These are phyloP conservation scores for Halichoeres trimaculatus DNA, from an alignment of 2,113 vertebrate genomes.

Conservation along the genomic window DNA sequence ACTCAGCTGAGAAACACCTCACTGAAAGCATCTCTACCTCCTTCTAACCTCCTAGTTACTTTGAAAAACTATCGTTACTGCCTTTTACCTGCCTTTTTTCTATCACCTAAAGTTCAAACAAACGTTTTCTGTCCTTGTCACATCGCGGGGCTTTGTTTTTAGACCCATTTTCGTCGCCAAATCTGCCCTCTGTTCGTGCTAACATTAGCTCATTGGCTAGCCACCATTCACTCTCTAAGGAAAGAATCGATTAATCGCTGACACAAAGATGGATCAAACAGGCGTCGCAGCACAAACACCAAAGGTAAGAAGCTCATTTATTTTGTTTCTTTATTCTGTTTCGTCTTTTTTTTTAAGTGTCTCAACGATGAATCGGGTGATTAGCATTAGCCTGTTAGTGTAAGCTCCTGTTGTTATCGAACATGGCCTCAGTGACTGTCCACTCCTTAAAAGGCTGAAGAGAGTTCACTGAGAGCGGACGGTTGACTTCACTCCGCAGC, in stretches of 20 bases:
- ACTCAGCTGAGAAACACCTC: background rate
- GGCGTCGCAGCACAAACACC: conserved; percentile 70
- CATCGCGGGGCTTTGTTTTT: background rate
- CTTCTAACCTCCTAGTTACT: background rate
- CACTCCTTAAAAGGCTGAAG: conserved; percentile 11
- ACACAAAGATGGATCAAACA: conserved; percentile 79
- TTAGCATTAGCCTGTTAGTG: background rate
- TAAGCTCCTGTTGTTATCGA: conserved; percentile 1
- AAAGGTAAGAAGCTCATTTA: conserved; percentile 58
- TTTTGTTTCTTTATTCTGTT: background rate
- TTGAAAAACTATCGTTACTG: background rate
- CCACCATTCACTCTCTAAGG: background rate
- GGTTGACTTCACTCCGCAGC: background rate
- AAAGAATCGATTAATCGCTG: background rate
- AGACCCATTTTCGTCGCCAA: background rate
- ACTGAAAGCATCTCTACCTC: background rate
- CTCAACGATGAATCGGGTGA: too few species aligned
- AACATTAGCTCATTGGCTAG: conserved; percentile 55
- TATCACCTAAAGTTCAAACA: accelerated
- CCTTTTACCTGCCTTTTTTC: background rate
- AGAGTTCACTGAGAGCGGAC: background rate
- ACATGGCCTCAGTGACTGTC: background rate
- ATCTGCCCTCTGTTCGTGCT: background rate
- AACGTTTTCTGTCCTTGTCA: background rate
- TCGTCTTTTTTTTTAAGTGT: background rate